Conservation (phyloP, 2,113 vertebrate species). For the Nasalis larvatus region DNA sequence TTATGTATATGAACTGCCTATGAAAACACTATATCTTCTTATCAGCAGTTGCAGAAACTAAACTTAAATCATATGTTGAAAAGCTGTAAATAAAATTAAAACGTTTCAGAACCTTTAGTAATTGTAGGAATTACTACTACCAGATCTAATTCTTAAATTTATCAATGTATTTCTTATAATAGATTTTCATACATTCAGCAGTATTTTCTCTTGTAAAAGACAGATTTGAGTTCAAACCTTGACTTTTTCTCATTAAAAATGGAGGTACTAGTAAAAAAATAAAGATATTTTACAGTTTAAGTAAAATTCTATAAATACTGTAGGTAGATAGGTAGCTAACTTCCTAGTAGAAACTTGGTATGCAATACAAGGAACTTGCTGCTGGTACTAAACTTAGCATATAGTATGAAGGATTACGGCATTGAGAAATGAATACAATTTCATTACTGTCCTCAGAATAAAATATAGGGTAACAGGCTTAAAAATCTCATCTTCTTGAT, state of each 20-base stretch:
- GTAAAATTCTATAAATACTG: background rate
- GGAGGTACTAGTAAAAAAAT: background rate
- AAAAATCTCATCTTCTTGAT: background rate
- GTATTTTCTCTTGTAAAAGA: background rate
- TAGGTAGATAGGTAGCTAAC: background rate
- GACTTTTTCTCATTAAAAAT: background rate
- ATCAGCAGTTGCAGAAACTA: background rate
- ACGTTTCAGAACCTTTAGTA: background rate
- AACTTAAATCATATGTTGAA: background rate
- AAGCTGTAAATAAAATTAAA: background rate
- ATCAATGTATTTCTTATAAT: background rate
- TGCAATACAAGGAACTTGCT: background rate
- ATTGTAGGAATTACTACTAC: background rate
- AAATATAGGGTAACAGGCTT: background rate
- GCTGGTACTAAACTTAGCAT: background rate
- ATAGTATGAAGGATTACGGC: background rate
- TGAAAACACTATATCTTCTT: background rate
- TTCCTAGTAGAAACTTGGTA: background rate
- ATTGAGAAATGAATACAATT: background rate
- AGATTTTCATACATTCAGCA: background rate
- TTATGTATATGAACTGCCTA: background rate
- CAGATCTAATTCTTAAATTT: background rate
- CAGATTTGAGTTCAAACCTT: background rate
- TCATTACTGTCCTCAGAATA: background rate
- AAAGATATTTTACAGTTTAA: background rate